Evolutionary conservation across 2,888 invertebrate species (phyloP).

Genomic region (Mythimna lalbum): DNA sequence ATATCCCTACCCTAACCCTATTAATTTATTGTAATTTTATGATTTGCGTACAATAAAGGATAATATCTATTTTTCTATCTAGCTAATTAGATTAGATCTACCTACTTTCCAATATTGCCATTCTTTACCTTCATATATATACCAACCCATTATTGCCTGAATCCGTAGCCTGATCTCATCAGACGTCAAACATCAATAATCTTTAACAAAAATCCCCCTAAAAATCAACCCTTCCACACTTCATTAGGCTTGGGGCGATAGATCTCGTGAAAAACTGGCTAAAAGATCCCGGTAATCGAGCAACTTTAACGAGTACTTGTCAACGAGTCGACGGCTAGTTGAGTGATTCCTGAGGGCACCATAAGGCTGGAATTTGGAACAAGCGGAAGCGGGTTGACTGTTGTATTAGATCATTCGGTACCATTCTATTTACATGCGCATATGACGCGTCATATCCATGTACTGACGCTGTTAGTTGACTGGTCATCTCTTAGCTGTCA

Average conservation of each 20-base stretch:
- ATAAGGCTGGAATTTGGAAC: conserved; percentile 22
- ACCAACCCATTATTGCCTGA: too few species aligned
- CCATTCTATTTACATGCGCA: too few species aligned
- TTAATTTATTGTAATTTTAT: too few species aligned
- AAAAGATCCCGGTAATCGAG: conserved; percentile 75
- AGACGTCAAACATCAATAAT: conserved; percentile 33
- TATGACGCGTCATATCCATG: too few species aligned
- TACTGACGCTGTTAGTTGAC: too few species aligned
- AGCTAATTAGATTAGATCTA: too few species aligned
- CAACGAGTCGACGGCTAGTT: conserved; percentile 73
- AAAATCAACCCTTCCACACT: conserved; percentile 45
- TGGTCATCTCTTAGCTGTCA: too few species aligned
- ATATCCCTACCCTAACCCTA: too few species aligned
- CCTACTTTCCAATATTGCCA: too few species aligned
- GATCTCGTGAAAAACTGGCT: conserved; percentile 65
- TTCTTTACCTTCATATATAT: too few species aligned
- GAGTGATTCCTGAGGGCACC: conserved; percentile 73
- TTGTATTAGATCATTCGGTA: not conserved
- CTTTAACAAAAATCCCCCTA: conserved; percentile 3
- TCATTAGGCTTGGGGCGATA: conserved; percentile 63
- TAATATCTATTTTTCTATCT: too few species aligned
- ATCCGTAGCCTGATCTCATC: not conserved
- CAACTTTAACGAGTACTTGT: conserved; percentile 82
- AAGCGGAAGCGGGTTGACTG: not conserved
- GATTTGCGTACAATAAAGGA: too few species aligned